Percentiles rank a stretch among this genome's conserved stretches.
Evolutionary conservation across 2,797 vertebrate species (phyloP).

Genomic region (Pseudochirops cupreus): DNA sequence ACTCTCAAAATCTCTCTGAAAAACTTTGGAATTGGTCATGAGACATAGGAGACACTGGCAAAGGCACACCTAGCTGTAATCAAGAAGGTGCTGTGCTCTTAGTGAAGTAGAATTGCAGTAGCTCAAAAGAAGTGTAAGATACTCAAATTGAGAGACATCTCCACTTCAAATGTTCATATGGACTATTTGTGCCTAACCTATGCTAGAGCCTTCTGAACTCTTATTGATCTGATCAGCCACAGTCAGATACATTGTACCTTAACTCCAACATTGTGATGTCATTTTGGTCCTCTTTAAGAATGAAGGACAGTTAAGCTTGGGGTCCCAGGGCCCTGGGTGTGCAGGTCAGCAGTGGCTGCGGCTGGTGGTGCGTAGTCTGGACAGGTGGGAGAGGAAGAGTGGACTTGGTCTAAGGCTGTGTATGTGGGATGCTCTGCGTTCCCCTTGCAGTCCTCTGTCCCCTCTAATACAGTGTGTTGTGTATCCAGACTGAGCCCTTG

Average conservation of each 20-base stretch:
- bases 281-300: neutral
- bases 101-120: neutral
- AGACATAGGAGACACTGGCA: neutral
- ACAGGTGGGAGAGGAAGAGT: neutral
- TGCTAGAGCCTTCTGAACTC: neutral
- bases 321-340: neutral
- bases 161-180: neutral
- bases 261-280: neutral
- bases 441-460: neutral
- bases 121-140: neutral
- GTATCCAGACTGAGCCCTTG: neutral
- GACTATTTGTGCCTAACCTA: neutral
- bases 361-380: neutral
- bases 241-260: neutral
- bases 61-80: neutral
- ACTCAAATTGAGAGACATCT: neutral
- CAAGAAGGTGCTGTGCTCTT: neutral
- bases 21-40: neutral
- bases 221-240: neutral
- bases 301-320: neutral
- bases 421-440: neutral
- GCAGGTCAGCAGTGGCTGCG: neutral
- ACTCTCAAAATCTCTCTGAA: neutral
- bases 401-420: neutral
- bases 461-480: fast-evolving